A percentile compares a stretch with the other conserved stretches of the same genome.
phyloP scores from a whole-genome alignment of 2,113 vertebrate genomes.

The Pimephales promelas region DNA sequence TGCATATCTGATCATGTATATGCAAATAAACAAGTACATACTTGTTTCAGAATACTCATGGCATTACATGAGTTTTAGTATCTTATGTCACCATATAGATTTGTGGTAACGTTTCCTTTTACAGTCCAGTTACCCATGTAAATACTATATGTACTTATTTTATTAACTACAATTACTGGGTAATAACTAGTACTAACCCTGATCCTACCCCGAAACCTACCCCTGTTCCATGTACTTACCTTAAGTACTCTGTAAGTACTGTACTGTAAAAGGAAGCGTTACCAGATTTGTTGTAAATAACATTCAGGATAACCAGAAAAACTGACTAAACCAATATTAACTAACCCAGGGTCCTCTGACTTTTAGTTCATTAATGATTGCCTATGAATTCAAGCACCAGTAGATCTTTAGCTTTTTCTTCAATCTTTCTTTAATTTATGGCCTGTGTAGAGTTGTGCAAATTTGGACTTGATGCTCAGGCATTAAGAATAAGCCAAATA shows the following conservation, averaged over 20 bases:
- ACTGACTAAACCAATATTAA: not conserved
- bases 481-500: conserved; percentile 5
- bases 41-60: not conserved
- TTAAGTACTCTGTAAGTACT: too few species aligned
- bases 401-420: not conserved
- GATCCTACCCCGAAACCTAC: too few species aligned
- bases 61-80: not conserved
- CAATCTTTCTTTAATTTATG: not conserved
- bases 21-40: not conserved
- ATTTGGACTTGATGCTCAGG: not conserved
- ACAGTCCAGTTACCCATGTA: too few species aligned
- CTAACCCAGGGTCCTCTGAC: not conserved
- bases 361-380: conserved; percentile 12
- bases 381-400: not conserved
- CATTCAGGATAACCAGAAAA: not conserved
- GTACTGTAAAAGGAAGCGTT: too few species aligned
- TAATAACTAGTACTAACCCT: too few species aligned
- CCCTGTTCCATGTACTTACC: too few species aligned
- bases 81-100: not conserved
- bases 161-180: too few species aligned
- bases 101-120: too few species aligned
- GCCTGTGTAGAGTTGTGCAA: not conserved
- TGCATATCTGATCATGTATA: not conserved
- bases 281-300: not conserved
- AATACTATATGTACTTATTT: too few species aligned